Conservation (phyloP, 2,888 invertebrate genomes). For the Pantelozetes paolii region DNA sequence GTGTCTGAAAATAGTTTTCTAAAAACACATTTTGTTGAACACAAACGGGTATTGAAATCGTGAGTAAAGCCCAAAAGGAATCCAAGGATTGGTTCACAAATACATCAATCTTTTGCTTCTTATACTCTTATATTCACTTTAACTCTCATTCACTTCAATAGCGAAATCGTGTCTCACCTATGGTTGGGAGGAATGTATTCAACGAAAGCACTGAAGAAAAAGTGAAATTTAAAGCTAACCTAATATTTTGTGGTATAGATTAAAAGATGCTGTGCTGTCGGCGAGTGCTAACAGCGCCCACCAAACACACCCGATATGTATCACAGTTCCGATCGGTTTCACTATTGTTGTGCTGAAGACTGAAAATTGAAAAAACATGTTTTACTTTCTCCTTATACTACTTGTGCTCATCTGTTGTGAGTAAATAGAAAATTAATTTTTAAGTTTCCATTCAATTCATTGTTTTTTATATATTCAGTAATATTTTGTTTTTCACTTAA, state of each 20-base stretch:
- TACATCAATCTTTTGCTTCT: conserved; percentile 20
- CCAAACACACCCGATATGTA: conserved; percentile 1
- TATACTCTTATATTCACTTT: background rate
- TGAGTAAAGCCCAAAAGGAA: conserved; percentile 11
- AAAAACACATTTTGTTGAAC: conserved; percentile 22
- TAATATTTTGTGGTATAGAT: background rate
- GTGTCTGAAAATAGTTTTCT: background rate
- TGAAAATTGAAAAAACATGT: conserved; percentile 34
- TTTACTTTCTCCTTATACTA: conserved; percentile 11
- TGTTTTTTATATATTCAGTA: background rate
- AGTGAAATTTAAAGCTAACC: background rate
- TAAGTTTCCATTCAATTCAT: background rate
- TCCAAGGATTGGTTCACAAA: conserved; percentile 32
- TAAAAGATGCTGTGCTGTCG: background rate
- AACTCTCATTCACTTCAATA: background rate
- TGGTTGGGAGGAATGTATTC: background rate
- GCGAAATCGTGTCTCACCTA: background rate
- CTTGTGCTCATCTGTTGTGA: conserved; percentile 28
- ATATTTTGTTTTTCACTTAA: no score
- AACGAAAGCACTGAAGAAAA: background rate
- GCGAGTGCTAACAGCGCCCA: background rate
- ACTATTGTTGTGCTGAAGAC: conserved; percentile 12
- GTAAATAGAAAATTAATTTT: conserved; percentile 32
- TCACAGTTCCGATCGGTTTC: conserved; percentile 8
- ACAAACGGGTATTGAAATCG: conserved; percentile 12